phyloP scores from a whole-genome alignment of 2,888 invertebrate genomes.

The Torymus aiolomorphi region DNA sequence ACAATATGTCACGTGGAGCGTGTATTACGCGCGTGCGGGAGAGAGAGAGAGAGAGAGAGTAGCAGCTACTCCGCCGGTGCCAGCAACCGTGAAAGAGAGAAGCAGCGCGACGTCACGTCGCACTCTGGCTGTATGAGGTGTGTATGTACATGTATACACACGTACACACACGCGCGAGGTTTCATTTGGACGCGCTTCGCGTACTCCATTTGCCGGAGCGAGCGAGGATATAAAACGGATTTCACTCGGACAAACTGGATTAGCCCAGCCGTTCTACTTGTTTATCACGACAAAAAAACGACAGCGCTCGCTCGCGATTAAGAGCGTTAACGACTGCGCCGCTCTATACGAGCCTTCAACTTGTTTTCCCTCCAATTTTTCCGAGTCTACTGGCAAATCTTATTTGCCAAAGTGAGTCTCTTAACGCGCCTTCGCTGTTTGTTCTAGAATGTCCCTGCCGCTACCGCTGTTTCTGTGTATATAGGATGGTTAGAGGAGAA shows the following conservation, averaged over 20 bases:
- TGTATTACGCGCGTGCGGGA: neutral
- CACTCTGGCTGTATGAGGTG: too few relatives aligned
- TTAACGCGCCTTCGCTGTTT: too few relatives aligned
- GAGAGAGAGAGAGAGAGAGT: too few relatives aligned
- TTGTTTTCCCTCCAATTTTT: too few relatives aligned
- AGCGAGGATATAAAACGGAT: constrained; percentile 12
- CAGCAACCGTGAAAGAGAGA: neutral
- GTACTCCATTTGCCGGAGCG: neutral
- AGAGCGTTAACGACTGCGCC: too few relatives aligned
- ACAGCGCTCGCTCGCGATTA: neutral
- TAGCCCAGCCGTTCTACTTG: neutral
- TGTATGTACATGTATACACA: too few relatives aligned
- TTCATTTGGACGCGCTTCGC: constrained; percentile 22
- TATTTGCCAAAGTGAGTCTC: too few relatives aligned
- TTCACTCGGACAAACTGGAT: constrained; percentile 21
- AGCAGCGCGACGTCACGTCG: constrained; percentile 1
- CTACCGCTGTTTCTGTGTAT: too few relatives aligned
- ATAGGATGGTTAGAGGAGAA: too few relatives aligned
- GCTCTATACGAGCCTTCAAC: too few relatives aligned
- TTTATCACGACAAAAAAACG: neutral
- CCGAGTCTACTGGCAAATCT: too few relatives aligned
- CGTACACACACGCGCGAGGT: neutral
- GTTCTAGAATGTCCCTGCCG: too few relatives aligned
- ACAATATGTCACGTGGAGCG: constrained; percentile 38
- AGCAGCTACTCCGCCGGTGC: neutral